Conservation (phyloP, 2,888 invertebrate species). For the Erebia epiphron region DNA sequence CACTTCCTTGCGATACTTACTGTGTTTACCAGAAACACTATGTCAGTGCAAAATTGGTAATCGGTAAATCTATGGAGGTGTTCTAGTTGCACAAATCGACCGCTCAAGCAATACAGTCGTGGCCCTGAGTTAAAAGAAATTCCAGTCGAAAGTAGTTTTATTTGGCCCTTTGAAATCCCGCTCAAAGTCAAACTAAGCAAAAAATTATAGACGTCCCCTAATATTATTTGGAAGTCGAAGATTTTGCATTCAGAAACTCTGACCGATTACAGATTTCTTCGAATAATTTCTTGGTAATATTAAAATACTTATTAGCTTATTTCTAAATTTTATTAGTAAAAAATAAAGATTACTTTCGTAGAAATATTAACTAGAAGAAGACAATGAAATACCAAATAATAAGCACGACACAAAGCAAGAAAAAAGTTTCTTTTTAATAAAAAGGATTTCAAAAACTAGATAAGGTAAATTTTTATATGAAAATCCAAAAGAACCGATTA, state of each 20-base stretch:
- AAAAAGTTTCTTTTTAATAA: not conserved
- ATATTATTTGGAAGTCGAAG: conserved; percentile 38
- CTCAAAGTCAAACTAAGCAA: conserved; percentile 40
- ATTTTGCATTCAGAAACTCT: conserved; percentile 16
- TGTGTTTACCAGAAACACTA: not conserved
- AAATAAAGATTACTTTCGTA: too few relatives aligned
- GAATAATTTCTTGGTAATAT: not conserved
- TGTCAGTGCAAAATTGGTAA: too few relatives aligned
- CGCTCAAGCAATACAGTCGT: not conserved
- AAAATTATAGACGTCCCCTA: conserved; percentile 48
- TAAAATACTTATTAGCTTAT: not conserved
- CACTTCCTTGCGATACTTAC: not conserved
- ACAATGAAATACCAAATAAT: too few relatives aligned
- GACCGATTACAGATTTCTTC: conserved; percentile 6
- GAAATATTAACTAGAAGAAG: too few relatives aligned
- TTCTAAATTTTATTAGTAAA: not conserved
- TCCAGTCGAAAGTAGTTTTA: conserved; percentile 51
- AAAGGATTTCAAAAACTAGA: too few relatives aligned
- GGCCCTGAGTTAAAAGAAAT: conserved; percentile 48
- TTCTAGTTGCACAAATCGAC: not conserved
- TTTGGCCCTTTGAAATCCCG: conserved; percentile 44
- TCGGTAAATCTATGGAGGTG: not conserved
- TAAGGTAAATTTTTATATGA: too few relatives aligned
- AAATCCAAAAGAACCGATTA: not conserved
- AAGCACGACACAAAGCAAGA: not conserved